A percentile compares a stretch with the other conserved stretches of the same genome.
These are phyloP conservation scores for Odontomyia ornata DNA, from an alignment of 2,888 invertebrate genomes.

Conservation along the genomic window DNA sequence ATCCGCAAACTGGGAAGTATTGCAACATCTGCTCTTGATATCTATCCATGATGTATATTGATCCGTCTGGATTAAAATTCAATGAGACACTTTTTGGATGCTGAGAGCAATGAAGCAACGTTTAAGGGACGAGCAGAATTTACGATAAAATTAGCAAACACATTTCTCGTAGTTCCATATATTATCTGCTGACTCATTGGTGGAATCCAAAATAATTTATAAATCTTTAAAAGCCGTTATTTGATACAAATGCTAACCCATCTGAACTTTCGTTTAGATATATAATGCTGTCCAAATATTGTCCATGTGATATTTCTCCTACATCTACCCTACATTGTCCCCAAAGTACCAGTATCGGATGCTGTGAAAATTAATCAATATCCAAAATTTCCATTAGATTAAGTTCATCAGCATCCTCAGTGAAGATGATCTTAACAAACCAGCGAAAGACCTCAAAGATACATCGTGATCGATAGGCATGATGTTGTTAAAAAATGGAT, in stretches of 20 bases:
- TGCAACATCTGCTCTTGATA: background rate
- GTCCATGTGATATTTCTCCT: too few species aligned
- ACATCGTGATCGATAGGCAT: background rate
- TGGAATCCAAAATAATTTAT: too few species aligned
- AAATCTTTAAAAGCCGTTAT: too few species aligned
- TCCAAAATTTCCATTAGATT: conserved; percentile 15
- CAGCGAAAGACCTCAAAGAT: background rate
- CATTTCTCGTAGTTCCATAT: too few species aligned
- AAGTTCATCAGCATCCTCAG: background rate
- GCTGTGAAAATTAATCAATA: background rate
- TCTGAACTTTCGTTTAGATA: too few species aligned
- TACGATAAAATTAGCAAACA: too few species aligned
- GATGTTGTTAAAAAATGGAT: background rate
- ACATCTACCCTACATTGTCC: background rate
- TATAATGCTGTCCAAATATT: too few species aligned
- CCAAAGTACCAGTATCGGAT: conserved; percentile 16
- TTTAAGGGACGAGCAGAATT: too few species aligned
- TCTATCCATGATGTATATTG: background rate
- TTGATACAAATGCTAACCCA: too few species aligned
- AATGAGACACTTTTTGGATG: too few species aligned
- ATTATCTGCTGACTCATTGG: too few species aligned
- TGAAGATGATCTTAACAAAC: background rate
- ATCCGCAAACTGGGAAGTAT: background rate
- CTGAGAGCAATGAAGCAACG: too few species aligned
- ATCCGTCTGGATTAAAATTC: background rate